phyloP scores from a whole-genome alignment of 2,797 vertebrate genomes.

The Fringilla coelebs region DNA sequence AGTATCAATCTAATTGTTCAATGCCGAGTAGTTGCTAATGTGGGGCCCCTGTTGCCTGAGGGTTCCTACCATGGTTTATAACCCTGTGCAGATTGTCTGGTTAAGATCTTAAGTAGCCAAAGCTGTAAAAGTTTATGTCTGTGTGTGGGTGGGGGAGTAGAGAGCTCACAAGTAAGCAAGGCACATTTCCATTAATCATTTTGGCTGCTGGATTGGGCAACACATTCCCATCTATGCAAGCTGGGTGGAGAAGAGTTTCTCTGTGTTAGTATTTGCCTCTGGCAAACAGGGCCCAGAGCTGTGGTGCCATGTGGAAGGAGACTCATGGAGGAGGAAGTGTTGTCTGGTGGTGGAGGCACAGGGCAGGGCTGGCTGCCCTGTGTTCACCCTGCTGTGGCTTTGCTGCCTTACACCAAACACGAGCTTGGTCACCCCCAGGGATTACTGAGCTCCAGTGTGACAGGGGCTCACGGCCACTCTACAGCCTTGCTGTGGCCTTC shows the following conservation, averaged over 20 bases:
- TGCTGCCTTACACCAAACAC: not conserved
- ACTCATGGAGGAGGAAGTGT: not conserved
- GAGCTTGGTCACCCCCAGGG: not conserved
- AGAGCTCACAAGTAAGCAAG: not conserved
- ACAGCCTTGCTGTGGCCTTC: not conserved
- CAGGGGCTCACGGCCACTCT: not conserved
- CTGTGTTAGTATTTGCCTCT: not conserved
- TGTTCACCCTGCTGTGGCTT: not conserved
- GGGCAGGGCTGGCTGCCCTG: not conserved
- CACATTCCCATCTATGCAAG: not conserved
- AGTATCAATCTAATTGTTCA: constrained; percentile 65
- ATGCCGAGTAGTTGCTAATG: constrained; percentile 66
- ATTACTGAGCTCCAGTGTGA: not conserved
- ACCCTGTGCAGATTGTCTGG: constrained; percentile 25
- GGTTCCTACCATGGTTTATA: constrained; percentile 61
- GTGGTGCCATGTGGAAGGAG: not conserved
- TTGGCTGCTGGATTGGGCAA: not conserved
- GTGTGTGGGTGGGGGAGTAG: not conserved
- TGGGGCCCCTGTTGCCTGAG: constrained; percentile 54
- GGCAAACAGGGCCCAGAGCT: not conserved
- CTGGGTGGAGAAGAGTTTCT: not conserved
- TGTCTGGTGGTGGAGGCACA: not conserved
- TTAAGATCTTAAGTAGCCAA: constrained; percentile 59
- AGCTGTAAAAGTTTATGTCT: constrained; percentile 49
- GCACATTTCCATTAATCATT: constrained; percentile 38